Base-by-base conservation (phyloP, 2,797 vertebrate genomes). In the Salarias fasciatus region DNA sequence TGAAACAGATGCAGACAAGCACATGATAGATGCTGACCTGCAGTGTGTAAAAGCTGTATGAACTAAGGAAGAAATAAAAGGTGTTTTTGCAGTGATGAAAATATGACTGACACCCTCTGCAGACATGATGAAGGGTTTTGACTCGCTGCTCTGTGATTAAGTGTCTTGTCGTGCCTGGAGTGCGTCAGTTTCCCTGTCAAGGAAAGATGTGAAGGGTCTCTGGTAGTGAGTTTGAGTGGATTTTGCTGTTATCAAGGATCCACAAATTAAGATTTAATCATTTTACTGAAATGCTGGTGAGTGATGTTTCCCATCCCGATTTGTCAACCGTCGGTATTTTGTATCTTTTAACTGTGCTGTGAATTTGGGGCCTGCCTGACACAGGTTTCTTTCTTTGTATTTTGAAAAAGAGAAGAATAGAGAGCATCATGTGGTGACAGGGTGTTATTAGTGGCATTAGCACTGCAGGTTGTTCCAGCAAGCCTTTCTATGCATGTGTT, bases 21-120 rank as follows among this genome's bases (percentile, higher is more conserved):
- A 48, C 62, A 58, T 75, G 83, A 87, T 72, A 77, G 84, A 84
- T 75, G 55, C 36, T 75, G 75, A 79, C 77, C 67, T 66, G 43
- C 0, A 44, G 55, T 64, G 63, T 36, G 50, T 69, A 59, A 56
- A 66, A 60, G 52, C 54, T 46, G 33, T 2, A 1, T 45, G 58
- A 72, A 69, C 35, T 33, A 24, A 36, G 40, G 33, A 9, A 35
- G 36, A 11, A 36, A 38, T 4, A 36, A 50, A 55, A 42, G 52
- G 37, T 42, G 47, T 53, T 70, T 46, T 57, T 28, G 9, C 42
- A 13, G 6, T 28, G 31, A 51, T 1, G 8, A 76, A 68, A 58
- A 54, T 78, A 56, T 65, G 51, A 75, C 36, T 59, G 71, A 70
- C 60, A 64, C 55, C 42, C 44, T 70, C 65, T 52, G 62, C 31